These are phyloP conservation scores for Papilio gigon DNA, from an alignment of 2,888 invertebrate genomes.

Conservation along the genomic window DNA sequence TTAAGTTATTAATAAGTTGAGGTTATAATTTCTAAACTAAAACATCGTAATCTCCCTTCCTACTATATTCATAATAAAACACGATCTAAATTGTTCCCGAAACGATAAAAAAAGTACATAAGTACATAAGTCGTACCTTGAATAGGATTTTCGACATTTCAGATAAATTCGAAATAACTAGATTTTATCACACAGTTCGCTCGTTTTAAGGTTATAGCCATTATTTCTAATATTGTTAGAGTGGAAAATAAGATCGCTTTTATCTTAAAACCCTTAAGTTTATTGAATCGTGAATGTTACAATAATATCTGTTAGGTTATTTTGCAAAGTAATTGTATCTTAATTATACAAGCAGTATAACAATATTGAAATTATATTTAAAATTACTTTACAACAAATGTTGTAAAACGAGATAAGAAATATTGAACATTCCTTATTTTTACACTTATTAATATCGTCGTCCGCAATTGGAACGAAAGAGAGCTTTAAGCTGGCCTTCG, in stretches of 20 bases:
- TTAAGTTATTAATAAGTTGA: too few relatives aligned
- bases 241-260: constrained; percentile 27
- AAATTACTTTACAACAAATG: neutral
- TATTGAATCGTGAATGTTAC: constrained; percentile 11
- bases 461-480: constrained; percentile 1
- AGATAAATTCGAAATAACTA: constrained; percentile 24
- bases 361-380: neutral
- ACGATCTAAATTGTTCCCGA: neutral
- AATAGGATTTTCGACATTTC: constrained; percentile 26
- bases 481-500: neutral
- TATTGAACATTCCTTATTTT: neutral
- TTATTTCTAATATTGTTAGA: constrained; percentile 35
- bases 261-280: constrained; percentile 10
- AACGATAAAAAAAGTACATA: constrained; percentile 8
- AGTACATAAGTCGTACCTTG: neutral
- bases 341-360: neutral
- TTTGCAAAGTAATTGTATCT: neutral
- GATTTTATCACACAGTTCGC: constrained; percentile 27
- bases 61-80: neutral
- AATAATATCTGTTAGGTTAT: neutral
- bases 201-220: constrained; percentile 17
- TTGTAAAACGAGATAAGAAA: neutral
- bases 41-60: too few relatives aligned
- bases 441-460: neutral
- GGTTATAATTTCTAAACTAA: too few relatives aligned